Base-by-base conservation (phyloP, 23 tunicate species). In the Clavelina lepadiformis region DNA sequence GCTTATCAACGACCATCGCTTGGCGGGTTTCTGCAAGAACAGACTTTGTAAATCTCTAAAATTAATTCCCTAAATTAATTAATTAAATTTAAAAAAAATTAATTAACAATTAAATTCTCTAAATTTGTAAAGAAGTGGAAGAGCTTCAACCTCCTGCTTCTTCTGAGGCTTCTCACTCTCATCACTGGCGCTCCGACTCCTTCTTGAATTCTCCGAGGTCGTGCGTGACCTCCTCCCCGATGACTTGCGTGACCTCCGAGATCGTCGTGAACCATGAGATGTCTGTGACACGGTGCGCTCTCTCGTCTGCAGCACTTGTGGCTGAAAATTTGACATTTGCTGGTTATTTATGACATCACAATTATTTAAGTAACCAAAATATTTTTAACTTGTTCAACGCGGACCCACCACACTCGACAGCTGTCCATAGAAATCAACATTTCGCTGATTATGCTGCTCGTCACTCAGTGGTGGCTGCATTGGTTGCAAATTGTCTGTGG, bases 221-320 rank as follows among this genome's bases (percentile, higher is more conserved):
- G 95, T 86, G 22, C 95, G 56, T 28, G 80, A 70, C 52, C 95
- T 63, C 26, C 70, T 69, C 13, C 71, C 75, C 71, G 63, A 65
- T 19, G 74, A 58, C 53, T 32, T 31, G 11, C 53, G 69, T 8
- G 69, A 57, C 5, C 22, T 41, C 22, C 80, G 67, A 5, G 91
- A 83, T 37, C 65, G 76, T 30, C 77, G 91, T 30, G 93, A 86
- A 19, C 71, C 73, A 38, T 61, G 49, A 27, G 84, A 78, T 13
- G 84, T 78, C 33, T 86, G 95, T 25, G 95, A 86, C 5, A 71
- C 74, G 5, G 85, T 86, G 20, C 95, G 79, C 28, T 58, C 56
- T 28, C 91, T 36, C 22, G 82, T 21, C 13, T 27, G 27, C 37
- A 34, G 33, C 1, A 35, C 61, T 18, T 20, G 31, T 4, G 59